These are phyloP conservation scores for Unio delphinus DNA, from an alignment of 2,888 invertebrate species.

Conservation along the genomic window DNA sequence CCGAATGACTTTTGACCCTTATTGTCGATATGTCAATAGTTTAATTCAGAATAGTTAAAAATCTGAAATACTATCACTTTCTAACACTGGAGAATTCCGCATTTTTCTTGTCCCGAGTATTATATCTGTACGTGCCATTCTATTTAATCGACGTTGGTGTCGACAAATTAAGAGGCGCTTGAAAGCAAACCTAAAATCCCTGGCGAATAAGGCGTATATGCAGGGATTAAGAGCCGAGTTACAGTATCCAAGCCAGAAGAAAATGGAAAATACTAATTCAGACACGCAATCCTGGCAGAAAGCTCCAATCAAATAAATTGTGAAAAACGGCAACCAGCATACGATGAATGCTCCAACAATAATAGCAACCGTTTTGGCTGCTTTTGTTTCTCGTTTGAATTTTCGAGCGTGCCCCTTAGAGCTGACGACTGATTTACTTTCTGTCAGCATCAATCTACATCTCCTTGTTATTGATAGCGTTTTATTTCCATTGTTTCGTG, in stretches of 20 bases:
- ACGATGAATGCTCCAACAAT: constrained; percentile 97
- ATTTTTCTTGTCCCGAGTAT: constrained; percentile 18
- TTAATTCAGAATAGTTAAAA: constrained; percentile 12
- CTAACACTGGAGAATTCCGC: constrained; percentile 14
- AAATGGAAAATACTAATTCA: constrained; percentile 84
- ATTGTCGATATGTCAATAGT: background rate
- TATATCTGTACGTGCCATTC: constrained; percentile 28
- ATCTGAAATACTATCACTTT: constrained; percentile 38
- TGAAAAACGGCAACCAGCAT: constrained; percentile 98
- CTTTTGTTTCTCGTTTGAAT: constrained; percentile 91
- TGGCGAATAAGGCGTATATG: constrained; percentile 94
- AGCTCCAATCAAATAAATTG: constrained; percentile 91
- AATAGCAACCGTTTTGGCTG: constrained; percentile 95
- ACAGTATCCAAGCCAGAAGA: constrained; percentile 98
- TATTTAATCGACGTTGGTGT: constrained; percentile 23
- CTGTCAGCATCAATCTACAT: constrained; percentile 23
- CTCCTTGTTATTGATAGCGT: constrained; percentile 7
- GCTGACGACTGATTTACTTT: constrained; percentile 75
- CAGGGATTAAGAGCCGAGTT: constrained; percentile 96
- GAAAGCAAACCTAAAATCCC: constrained; percentile 95
- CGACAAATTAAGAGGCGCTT: constrained; percentile 82
- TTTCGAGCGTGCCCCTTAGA: constrained; percentile 90
- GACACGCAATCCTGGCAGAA: constrained; percentile 86
- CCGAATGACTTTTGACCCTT: background rate
- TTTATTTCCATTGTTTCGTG: background rate